Conservation (phyloP, 2,113 vertebrate species). For the Gallinago media region DNA sequence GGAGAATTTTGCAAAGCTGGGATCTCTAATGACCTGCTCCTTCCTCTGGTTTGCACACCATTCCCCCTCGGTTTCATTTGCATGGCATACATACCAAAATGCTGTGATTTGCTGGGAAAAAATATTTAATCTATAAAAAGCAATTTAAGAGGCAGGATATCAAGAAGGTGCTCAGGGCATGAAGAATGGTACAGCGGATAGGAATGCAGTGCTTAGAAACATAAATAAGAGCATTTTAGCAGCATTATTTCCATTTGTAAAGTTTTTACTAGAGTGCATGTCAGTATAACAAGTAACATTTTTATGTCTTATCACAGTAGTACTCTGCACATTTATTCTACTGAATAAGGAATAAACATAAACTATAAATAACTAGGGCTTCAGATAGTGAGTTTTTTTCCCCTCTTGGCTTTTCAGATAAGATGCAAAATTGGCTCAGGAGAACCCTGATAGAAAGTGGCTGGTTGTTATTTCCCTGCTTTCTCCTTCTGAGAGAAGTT, state of each 20-base stretch:
- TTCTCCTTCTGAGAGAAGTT: neutral
- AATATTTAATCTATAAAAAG: conserved; percentile 21
- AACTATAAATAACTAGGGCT: conserved; percentile 51
- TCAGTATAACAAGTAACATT: neutral
- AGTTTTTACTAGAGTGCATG: conserved; percentile 3
- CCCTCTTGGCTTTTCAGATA: neutral
- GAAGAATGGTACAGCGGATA: neutral
- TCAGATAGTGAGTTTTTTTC: neutral
- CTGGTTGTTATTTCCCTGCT: neutral
- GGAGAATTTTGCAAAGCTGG: neutral
- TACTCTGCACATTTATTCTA: conserved; percentile 23
- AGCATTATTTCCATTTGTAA: conserved; percentile 29
- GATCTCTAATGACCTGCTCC: neutral
- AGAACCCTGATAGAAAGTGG: neutral
- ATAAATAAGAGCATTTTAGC: conserved; percentile 6
- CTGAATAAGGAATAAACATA: conserved; percentile 25
- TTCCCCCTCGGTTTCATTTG: neutral
- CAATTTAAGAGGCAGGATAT: neutral
- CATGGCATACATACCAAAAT: neutral
- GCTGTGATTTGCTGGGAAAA: neutral
- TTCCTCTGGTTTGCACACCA: neutral
- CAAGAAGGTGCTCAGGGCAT: neutral
- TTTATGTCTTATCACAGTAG: conserved; percentile 41
- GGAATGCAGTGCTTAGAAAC: conserved; percentile 14
- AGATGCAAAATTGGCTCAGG: conserved; percentile 19